Percentiles rank a stretch among this genome's conserved stretches.
These are phyloP conservation scores for Dermochelys coriacea DNA, from an alignment of 2,797 vertebrate genomes.

Conservation along the genomic window DNA sequence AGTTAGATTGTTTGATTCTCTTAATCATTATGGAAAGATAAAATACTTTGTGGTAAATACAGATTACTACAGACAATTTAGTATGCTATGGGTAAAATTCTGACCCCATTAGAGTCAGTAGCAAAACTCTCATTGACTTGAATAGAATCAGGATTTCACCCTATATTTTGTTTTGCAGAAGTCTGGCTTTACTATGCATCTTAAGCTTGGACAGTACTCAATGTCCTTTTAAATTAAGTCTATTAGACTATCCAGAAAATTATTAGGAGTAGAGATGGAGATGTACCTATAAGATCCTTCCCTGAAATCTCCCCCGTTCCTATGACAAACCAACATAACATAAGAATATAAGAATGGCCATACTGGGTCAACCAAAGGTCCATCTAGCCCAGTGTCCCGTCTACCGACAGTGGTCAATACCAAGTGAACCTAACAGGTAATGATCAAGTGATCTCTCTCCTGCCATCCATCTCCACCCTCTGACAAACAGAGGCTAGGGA, in stretches of 20 bases:
- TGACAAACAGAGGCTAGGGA: too few relatives aligned
- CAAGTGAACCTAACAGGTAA: too few relatives aligned
- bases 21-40: not conserved
- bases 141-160: not conserved
- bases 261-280: not conserved
- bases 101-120: not conserved
- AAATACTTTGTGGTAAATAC: not conserved
- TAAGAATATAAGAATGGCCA: too few relatives aligned
- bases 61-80: not conserved
- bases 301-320: not conserved
- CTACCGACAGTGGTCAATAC: too few relatives aligned
- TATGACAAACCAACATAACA: not conserved
- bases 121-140: not conserved
- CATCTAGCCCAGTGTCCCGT: too few relatives aligned
- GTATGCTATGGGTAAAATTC: not conserved
- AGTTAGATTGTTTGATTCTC: not conserved
- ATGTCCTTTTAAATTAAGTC: not conserved
- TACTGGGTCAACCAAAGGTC: too few relatives aligned
- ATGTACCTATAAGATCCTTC: not conserved
- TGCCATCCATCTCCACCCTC: too few relatives aligned
- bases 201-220: not conserved
- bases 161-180: slow-evolving; percentile 9
- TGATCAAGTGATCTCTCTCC: too few relatives aligned
- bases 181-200: not conserved
- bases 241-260: not conserved